Percentiles rank a stretch among this genome's conserved stretches.
Conservation (phyloP, 2,888 invertebrate species). For the Dromius quadrimaculatus region DNA sequence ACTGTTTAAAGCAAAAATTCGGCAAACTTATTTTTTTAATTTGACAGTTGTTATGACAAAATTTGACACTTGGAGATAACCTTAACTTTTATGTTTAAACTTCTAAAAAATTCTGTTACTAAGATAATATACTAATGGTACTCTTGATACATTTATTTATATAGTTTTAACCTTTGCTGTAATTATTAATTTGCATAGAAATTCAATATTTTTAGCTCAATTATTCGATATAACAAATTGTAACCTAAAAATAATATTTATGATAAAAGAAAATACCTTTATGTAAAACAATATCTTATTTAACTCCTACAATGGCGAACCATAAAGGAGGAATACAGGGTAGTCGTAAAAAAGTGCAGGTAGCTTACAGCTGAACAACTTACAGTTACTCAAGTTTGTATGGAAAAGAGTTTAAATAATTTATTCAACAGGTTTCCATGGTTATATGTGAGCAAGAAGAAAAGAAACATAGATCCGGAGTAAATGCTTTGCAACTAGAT, state of each 20-base stretch:
- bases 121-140: not conserved
- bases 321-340: conserved; percentile 64
- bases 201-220: not conserved
- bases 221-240: not conserved
- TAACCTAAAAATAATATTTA: conserved; percentile 18
- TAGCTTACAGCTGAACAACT: conserved; percentile 53
- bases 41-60: conserved; percentile 9
- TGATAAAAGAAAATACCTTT: conserved; percentile 14
- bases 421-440: conserved; percentile 86
- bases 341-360: conserved; percentile 66
- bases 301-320: conserved; percentile 61
- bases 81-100: conserved; percentile 15
- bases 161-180: conserved; percentile 17
- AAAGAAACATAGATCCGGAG: conserved; percentile 92
- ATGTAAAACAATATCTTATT: not conserved
- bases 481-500: conserved; percentile 96
- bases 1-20: no score
- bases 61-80: conserved; percentile 15
- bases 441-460: conserved; percentile 98
- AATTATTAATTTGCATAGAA: conserved; percentile 12
- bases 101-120: conserved; percentile 7
- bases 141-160: not conserved
- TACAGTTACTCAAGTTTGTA: not conserved
- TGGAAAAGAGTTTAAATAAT: conserved; percentile 6
- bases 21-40: no score